Conservation (phyloP, 2,113 vertebrate species). For the Paradoxurus hermaphroditus region DNA sequence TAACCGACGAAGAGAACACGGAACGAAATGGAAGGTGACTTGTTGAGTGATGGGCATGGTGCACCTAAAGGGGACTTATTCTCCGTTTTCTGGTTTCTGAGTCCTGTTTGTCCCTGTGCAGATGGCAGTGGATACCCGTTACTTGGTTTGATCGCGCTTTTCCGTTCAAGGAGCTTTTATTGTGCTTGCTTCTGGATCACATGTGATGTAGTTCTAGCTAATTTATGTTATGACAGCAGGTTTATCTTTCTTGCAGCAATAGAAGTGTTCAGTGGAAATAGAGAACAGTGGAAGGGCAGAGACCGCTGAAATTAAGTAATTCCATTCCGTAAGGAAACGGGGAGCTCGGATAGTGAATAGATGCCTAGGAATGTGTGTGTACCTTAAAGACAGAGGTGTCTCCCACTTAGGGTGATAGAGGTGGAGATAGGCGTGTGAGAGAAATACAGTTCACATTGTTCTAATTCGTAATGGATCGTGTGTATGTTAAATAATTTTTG, state of each 20-base stretch:
- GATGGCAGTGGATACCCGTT: not conserved
- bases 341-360: not conserved
- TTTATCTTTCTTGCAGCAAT: not conserved
- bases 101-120: not conserved
- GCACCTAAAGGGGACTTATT: not conserved
- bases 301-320: not conserved
- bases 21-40: not conserved
- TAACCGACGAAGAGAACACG: not conserved
- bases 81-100: not conserved
- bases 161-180: not conserved
- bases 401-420: not conserved
- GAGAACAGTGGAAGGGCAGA: not conserved
- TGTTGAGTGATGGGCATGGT: not conserved
- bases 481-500: not conserved
- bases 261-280: not conserved
- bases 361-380: not conserved
- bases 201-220: not conserved
- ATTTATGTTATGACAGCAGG: not conserved
- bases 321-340: not conserved
- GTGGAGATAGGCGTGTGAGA: not conserved
- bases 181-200: not conserved
- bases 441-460: not conserved
- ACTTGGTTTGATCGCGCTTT: not conserved
- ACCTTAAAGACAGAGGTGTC: not conserved
- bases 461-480: not conserved